Conservation (phyloP, 2,113 vertebrate species). For the Willisornis vidua region DNA sequence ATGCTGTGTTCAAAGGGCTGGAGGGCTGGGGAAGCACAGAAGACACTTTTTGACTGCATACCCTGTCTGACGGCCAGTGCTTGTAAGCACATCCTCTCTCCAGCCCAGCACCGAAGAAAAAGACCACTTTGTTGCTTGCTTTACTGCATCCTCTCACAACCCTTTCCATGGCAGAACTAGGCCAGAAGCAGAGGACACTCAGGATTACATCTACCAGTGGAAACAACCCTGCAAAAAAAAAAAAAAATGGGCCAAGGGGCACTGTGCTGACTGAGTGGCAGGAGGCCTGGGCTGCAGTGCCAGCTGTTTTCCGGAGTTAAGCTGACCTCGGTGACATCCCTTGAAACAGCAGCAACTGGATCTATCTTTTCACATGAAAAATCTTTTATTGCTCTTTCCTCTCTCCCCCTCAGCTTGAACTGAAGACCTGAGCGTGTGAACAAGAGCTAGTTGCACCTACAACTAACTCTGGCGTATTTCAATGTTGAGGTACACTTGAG, state of each 20-base stretch:
- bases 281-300: not conserved
- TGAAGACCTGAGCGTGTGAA: not conserved
- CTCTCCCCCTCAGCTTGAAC: not conserved
- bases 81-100: not conserved
- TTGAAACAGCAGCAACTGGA: not conserved
- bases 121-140: not conserved
- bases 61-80: not conserved
- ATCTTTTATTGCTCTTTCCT: not conserved
- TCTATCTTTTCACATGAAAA: not conserved
- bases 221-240: not conserved
- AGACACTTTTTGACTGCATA: not conserved
- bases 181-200: not conserved
- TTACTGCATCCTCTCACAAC: rapidly evolving
- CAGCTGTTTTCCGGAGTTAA: not conserved
- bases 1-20: rapidly evolving
- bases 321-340: not conserved
- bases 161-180: not conserved
- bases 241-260: not conserved
- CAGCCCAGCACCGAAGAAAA: rapidly evolving
- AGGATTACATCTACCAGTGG: not conserved
- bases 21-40: not conserved
- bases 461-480: not conserved
- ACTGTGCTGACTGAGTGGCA: not conserved
- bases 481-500: rapidly evolving
- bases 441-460: not conserved